Conservation (phyloP, 92 coral and sea anemone species). For the Epizoanthus fatuus region DNA sequence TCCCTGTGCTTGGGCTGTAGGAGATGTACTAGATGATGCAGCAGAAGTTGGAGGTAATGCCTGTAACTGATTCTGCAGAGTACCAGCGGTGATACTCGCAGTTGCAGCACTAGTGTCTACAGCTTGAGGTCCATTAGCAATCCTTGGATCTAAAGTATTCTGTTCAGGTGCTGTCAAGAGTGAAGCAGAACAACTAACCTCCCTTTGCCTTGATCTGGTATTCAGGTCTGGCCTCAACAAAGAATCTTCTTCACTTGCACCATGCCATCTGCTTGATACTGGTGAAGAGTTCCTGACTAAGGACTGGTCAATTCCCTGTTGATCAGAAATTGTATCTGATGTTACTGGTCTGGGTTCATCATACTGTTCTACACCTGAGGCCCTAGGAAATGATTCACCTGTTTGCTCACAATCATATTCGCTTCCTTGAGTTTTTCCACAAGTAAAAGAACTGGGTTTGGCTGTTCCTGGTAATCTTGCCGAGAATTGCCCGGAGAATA, state of each 20-base stretch:
- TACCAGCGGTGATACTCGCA: too few relatives aligned
- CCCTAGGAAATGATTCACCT: too few relatives aligned
- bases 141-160: too few relatives aligned
- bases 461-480: slow-evolving; percentile 38
- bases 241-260: neutral
- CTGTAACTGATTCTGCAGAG: neutral
- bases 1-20: slow-evolving; percentile 1
- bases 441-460: neutral
- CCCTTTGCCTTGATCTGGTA: neutral
- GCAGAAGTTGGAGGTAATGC: neutral
- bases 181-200: too few relatives aligned
- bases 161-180: too few relatives aligned
- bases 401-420: neutral
- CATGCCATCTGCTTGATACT: neutral
- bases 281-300: neutral
- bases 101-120: too few relatives aligned
- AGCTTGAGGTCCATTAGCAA: too few relatives aligned
- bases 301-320: neutral
- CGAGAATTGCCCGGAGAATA: neutral
- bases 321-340: neutral
- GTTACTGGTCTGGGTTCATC: neutral
- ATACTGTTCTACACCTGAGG: neutral
- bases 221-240: neutral
- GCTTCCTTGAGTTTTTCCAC: neutral
- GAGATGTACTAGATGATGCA: neutral